Conservation (phyloP, 2,797 vertebrate species). For the Lemur catta region DNA sequence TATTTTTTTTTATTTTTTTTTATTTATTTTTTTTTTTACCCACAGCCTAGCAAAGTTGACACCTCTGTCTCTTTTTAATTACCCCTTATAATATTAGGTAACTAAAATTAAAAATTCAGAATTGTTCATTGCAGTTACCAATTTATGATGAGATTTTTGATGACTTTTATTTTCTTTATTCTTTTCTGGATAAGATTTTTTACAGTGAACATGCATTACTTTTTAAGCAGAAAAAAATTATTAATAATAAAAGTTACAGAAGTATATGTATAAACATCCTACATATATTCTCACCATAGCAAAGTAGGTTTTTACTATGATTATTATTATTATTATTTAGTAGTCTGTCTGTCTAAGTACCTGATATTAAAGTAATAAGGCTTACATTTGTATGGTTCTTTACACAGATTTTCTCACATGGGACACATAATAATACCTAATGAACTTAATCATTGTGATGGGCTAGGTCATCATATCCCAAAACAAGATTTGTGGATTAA, state of each 20-base stretch:
- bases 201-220: neutral
- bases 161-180: neutral
- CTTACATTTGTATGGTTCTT: constrained; percentile 9
- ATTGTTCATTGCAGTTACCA: neutral
- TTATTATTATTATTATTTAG: neutral
- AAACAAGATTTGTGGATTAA: neutral
- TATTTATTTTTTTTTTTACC: too few relatives aligned
- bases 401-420: neutral
- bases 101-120: neutral
- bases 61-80: neutral
- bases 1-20: too few relatives aligned
- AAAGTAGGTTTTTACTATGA: neutral
- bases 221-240: constrained; percentile 27
- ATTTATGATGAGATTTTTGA: neutral
- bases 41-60: too few relatives aligned
- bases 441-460: neutral
- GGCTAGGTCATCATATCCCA: neutral
- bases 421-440: neutral
- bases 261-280: neutral
- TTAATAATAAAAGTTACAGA: constrained; percentile 3
- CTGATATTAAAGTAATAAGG: neutral
- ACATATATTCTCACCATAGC: neutral
- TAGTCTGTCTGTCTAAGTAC: neutral
- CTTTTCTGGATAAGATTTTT: neutral
- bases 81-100: neutral